Evolutionary conservation across 2,113 vertebrate species (phyloP).

Genomic region (Apteryx owenii): DNA sequence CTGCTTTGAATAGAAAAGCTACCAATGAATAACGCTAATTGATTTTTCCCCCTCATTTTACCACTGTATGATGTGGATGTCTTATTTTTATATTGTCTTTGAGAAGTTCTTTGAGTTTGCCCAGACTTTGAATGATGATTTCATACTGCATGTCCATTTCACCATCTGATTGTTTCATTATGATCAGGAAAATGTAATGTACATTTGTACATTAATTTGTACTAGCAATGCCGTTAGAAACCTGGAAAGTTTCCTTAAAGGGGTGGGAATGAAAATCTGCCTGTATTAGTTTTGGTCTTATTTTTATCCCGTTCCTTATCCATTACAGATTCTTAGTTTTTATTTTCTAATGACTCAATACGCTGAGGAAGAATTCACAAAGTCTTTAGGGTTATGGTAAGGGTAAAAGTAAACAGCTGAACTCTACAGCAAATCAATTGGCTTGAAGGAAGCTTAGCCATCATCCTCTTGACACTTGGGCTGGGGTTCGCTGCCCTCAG

Average conservation of each 20-base stretch:
- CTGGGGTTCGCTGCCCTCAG: background rate
- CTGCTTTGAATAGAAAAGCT: background rate
- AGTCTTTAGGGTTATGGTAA: background rate
- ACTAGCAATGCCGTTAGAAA: background rate
- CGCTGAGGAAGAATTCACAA: background rate
- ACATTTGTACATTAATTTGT: background rate
- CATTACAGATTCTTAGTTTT: background rate
- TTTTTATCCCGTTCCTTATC: constrained; percentile 8
- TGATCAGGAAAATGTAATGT: background rate
- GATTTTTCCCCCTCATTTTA: background rate
- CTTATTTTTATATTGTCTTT: background rate
- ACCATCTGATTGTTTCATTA: background rate
- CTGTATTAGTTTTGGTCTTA: background rate
- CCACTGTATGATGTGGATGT: background rate
- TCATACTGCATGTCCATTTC: background rate
- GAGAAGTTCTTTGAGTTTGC: background rate
- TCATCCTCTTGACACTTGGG: background rate
- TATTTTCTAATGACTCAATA: background rate
- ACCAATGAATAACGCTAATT: background rate
- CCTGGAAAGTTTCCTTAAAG: background rate
- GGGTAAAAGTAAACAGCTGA: background rate
- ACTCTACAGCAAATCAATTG: background rate
- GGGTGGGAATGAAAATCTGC: background rate
- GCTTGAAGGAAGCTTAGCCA: background rate
- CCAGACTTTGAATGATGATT: background rate